Conservation (phyloP, 2,888 invertebrate genomes). For the Anthophora plumipes region DNA sequence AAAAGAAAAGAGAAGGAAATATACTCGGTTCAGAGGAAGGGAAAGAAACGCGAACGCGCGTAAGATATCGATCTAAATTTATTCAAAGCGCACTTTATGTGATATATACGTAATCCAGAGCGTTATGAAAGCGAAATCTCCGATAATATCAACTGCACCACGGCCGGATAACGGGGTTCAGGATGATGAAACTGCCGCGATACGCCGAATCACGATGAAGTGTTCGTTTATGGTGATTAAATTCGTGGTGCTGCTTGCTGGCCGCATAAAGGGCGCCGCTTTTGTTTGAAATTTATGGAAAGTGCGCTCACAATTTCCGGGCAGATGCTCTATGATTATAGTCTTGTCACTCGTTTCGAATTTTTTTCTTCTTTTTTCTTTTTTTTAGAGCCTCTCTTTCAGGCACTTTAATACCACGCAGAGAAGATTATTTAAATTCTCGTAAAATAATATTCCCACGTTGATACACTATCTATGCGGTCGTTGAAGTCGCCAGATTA, state of each 20-base stretch:
- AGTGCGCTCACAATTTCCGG: background rate
- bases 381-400: background rate
- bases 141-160: slow-evolving; percentile 14
- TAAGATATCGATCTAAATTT: slow-evolving; percentile 55
- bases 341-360: background rate
- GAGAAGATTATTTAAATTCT: no score
- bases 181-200: slow-evolving; percentile 11
- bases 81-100: slow-evolving; percentile 40
- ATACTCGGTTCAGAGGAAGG: background rate
- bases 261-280: background rate
- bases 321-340: background rate
- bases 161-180: background rate
- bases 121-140: slow-evolving; percentile 33
- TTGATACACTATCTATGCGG: no score
- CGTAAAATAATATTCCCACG: no score
- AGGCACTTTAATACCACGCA: no score
- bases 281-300: background rate
- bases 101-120: slow-evolving; percentile 20
- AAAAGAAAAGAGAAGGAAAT: background rate
- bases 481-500: no score
- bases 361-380: no score
- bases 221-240: slow-evolving; percentile 10
- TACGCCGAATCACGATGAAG: slow-evolving; percentile 3
- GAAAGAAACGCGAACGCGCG: background rate
- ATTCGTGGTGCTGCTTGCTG: background rate